Percentiles rank a stretch among this genome's conserved stretches.
Conservation (phyloP, 2,113 vertebrate genomes). For the Corythoichthys haematopterus region DNA sequence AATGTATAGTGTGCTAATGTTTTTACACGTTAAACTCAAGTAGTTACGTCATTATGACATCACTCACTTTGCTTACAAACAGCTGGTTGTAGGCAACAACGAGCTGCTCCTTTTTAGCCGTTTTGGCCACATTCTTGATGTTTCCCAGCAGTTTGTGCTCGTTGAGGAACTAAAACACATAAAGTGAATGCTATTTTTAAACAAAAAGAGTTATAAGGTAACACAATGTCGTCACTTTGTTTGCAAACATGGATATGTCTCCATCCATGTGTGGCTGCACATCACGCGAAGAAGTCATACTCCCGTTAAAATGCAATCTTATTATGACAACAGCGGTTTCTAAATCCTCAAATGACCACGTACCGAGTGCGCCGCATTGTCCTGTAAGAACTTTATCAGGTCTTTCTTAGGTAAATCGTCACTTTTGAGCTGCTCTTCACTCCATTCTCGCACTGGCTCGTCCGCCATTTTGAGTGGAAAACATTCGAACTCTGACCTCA, state of each 20-base stretch:
- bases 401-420: conserved; percentile 91
- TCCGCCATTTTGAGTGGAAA: conserved; percentile 72
- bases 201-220: background rate
- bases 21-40: background rate
- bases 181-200: background rate
- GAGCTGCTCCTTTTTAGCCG: conserved; percentile 90
- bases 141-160: conserved; percentile 91
- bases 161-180: conserved; percentile 80
- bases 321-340: background rate
- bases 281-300: background rate
- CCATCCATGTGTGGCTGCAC: background rate
- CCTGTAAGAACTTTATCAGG: conserved; percentile 89
- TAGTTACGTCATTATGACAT: background rate
- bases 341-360: background rate
- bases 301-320: background rate
- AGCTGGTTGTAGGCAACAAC: conserved; percentile 84
- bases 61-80: conserved; percentile 84
- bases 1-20: no score
- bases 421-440: conserved; percentile 84
- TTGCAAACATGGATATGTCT: background rate
- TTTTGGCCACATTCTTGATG: conserved; percentile 92
- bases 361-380: conserved; percentile 87
- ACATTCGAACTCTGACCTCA: conserved; percentile 49
- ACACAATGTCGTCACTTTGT: background rate
- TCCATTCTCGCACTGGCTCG: conserved; percentile 80